Evolutionary conservation across 2,113 vertebrate genomes (phyloP), one percentile per base, ranked within the genome.

Genomic region (Rhabdomys dilectus): DNA sequence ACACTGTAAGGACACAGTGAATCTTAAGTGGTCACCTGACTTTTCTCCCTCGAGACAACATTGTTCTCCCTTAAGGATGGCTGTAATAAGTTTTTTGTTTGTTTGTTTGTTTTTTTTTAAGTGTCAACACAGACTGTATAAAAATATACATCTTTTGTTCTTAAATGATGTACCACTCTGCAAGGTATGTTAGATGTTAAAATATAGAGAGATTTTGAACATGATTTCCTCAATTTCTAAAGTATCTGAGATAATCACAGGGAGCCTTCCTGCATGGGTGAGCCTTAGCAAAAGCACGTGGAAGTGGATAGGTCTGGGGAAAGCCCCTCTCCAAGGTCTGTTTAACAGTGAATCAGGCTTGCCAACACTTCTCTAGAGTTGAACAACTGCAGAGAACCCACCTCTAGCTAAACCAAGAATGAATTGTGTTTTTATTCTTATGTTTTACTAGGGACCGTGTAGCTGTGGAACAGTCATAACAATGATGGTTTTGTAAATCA

Each of bases 371-470:
- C 70, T 81, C 9, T 66, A 31, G 5, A 17, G 31, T 36, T 58
- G 53, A 22, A 36, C 62, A 51, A 21, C 34, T 93, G 91, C 11
- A 70, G 6, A 62, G n/a, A 91, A 64, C 56, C 84, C 26, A 88
- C n/a, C 93, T 89, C 77, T 9, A 92, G 31, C 60, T 72, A 39
- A 87, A 62, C 36, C 34, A 5, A 56, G 81, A 60, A 51, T 86
- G 34, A 73, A 94, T 66, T 91, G 45, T 64, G 66, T 85, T 88
- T 51, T 13, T 29, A 29, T 75, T 91, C 60, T 89, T 82, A 13
- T 19, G 89, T 97, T 93, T 91, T 6, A 75, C 84, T 58, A 91
- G 66, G 89, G 34, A 82, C 62, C 56, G 34, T 80, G 34, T 48
- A 85, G 34, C 45, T 90, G 21, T 92, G 66, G 66, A 73, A 45